A percentile compares a stretch with the other conserved stretches of the same genome.
Conservation (phyloP, 2,113 vertebrate species). For the Tringa solitaria region DNA sequence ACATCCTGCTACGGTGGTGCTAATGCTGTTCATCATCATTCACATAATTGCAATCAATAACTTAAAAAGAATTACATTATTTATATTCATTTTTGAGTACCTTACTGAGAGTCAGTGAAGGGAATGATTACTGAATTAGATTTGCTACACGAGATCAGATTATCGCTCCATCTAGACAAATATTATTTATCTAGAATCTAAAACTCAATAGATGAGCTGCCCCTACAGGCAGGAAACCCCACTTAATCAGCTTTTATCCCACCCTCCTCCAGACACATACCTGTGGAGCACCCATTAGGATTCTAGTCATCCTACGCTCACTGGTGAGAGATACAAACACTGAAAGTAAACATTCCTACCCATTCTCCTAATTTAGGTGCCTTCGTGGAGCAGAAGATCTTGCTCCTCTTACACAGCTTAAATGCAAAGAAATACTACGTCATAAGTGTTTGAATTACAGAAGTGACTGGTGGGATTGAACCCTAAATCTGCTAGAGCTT, state of each 20-base stretch:
- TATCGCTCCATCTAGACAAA: background rate
- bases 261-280: background rate
- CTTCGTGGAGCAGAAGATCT: background rate
- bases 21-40: background rate
- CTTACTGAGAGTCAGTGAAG: background rate
- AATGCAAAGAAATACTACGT: background rate
- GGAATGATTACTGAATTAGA: background rate
- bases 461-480: background rate
- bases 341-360: background rate
- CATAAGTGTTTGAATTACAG: background rate
- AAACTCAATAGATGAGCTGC: background rate
- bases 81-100: background rate
- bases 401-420: background rate
- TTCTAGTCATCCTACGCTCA: background rate
- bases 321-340: background rate
- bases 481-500: background rate
- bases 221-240: background rate
- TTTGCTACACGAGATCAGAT: background rate
- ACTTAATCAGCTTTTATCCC: background rate
- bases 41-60: background rate
- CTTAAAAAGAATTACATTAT: background rate
- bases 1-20: background rate
- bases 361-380: background rate
- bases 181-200: background rate
- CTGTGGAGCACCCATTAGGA: background rate